phyloP scores from a whole-genome alignment of 2,113 vertebrate species.

The Todiramphus chloris region DNA sequence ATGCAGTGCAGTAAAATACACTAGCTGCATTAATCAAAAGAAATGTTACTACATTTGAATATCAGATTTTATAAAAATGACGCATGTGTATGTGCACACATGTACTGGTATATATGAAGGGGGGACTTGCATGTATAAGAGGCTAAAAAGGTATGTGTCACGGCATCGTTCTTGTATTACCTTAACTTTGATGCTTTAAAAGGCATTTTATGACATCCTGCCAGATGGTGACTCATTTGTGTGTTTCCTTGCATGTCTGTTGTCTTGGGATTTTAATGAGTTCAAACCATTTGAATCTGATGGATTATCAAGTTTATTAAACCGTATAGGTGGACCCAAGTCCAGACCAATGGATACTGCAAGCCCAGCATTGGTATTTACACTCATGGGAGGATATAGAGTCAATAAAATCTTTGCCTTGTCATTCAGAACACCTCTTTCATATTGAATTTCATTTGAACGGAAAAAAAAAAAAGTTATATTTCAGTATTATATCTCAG shows the following conservation, averaged over 20 bases:
- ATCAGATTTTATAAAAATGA: neutral
- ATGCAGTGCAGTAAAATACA: neutral
- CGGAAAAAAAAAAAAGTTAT: neutral
- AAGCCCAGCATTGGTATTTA: neutral
- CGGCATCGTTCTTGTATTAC: neutral
- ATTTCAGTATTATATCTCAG: neutral
- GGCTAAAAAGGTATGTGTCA: neutral
- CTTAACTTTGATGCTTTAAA: neutral
- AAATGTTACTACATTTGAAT: neutral
- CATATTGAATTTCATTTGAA: neutral
- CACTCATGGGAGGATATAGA: neutral
- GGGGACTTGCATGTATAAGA: fast-evolving
- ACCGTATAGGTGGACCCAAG: neutral
- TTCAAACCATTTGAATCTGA: neutral
- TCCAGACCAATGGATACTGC: neutral
- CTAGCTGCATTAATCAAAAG: neutral
- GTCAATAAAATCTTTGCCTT: neutral
- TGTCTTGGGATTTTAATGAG: neutral
- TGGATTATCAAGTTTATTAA: neutral
- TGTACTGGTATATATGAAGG: fast-evolving
- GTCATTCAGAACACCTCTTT: neutral
- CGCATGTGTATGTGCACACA: fast-evolving
- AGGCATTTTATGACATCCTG: neutral
- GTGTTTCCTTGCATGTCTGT: neutral
- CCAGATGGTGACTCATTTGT: fast-evolving